Conservation (phyloP, 2,888 invertebrate species). For the Coenonympha arcania region DNA sequence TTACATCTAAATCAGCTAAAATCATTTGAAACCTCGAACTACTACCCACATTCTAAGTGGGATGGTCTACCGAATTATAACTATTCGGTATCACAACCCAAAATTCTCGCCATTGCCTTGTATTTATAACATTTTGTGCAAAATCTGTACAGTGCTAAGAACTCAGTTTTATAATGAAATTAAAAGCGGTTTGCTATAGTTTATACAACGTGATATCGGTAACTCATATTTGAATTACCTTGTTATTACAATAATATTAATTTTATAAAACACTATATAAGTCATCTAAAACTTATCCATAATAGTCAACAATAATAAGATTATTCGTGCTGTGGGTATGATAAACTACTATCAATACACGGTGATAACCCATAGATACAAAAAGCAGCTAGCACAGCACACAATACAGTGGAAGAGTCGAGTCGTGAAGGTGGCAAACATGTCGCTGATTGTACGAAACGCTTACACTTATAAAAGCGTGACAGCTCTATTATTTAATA, state of each 20-base stretch:
- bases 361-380: slow-evolving; percentile 73
- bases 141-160: slow-evolving; percentile 64
- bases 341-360: slow-evolving; percentile 62
- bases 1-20: slow-evolving; percentile 33
- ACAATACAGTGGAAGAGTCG: slow-evolving; percentile 73
- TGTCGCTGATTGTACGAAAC: slow-evolving; percentile 69
- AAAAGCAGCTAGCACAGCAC: slow-evolving; percentile 75
- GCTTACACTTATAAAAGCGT: slow-evolving; percentile 73
- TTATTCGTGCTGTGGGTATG: slow-evolving; percentile 61
- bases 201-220: slow-evolving; percentile 16
- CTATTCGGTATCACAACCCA: background rate
- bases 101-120: background rate
- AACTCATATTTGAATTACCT: slow-evolving; percentile 7
- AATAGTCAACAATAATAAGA: slow-evolving; percentile 33
- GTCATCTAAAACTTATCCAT: slow-evolving; percentile 16
- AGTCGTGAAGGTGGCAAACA: slow-evolving; percentile 71
- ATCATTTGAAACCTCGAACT: slow-evolving; percentile 10
- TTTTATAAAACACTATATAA: slow-evolving; percentile 16
- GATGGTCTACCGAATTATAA: background rate
- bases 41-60: background rate
- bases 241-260: slow-evolving; percentile 15
- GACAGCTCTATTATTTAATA: slow-evolving; percentile 72
- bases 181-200: slow-evolving; percentile 30
- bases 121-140: slow-evolving; percentile 45
- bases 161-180: slow-evolving; percentile 41